Conservation (phyloP, 2,888 invertebrate species). For the Callimorpha dominula region DNA sequence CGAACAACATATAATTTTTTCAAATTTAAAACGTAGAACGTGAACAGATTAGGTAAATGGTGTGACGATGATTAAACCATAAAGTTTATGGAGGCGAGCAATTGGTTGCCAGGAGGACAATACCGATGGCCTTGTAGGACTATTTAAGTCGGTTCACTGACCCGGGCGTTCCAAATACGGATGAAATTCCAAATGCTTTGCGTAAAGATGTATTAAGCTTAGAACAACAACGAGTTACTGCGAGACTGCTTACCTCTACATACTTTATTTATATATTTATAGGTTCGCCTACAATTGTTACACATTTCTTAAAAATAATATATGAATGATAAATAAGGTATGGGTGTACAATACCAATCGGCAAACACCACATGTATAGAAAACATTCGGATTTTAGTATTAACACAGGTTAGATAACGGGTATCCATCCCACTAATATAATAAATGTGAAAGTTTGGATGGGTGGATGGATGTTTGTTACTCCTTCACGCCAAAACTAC, state of each 20-base stretch:
- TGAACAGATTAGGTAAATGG: slow-evolving; percentile 24
- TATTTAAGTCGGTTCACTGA: slow-evolving; percentile 66
- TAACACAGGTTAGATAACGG: no score
- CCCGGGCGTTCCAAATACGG: slow-evolving; percentile 66
- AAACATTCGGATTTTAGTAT: no score
- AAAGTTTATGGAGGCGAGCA: slow-evolving; percentile 45
- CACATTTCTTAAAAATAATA: no score
- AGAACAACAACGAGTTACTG: slow-evolving; percentile 32
- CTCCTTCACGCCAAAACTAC: no score
- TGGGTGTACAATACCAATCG: no score
- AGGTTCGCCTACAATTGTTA: no score
- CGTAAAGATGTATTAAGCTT: slow-evolving; percentile 49
- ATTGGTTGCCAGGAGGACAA: slow-evolving; percentile 60
- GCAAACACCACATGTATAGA: no score
- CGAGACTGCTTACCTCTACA: slow-evolving; percentile 1
- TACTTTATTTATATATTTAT: neutral
- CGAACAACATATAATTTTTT: slow-evolving; percentile 1
- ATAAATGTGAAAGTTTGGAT: no score
- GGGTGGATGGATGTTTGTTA: no score
- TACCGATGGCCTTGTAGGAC: slow-evolving; percentile 71
- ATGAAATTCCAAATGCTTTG: slow-evolving; percentile 59
- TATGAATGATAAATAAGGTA: no score
- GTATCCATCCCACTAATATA: no score
- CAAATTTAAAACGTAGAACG: slow-evolving; percentile 23
- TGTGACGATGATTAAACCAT: slow-evolving; percentile 40